Evolutionary conservation across 2,888 invertebrate genomes (phyloP).

Genomic region (Timema podura): DNA sequence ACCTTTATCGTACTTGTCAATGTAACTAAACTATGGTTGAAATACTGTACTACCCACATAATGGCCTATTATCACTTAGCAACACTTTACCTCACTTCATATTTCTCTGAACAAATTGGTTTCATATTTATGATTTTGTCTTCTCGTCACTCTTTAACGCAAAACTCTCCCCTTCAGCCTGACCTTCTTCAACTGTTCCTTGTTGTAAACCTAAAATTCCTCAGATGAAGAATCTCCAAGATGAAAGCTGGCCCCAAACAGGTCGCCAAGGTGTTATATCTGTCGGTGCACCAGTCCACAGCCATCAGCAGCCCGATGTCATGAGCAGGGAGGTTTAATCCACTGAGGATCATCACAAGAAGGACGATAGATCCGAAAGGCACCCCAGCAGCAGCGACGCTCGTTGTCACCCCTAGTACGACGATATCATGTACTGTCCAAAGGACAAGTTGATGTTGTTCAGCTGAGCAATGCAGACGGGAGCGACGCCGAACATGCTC

Average conservation of each 20-base stretch:
- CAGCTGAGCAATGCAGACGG: conserved; percentile 4
- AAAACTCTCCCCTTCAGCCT: too few relatives aligned
- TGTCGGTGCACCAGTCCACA: background rate
- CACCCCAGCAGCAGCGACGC: background rate
- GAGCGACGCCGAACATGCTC: background rate
- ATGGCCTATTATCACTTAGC: too few relatives aligned
- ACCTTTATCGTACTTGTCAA: too few relatives aligned
- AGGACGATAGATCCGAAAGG: background rate
- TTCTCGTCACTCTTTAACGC: too few relatives aligned
- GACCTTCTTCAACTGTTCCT: too few relatives aligned
- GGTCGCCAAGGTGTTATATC: background rate
- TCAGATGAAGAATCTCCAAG: too few relatives aligned
- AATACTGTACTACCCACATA: too few relatives aligned
- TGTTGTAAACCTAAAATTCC: too few relatives aligned
- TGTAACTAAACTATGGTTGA: too few relatives aligned
- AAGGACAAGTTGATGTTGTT: background rate
- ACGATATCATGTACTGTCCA: background rate
- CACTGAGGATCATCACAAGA: conserved; percentile 1
- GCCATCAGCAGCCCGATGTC: background rate
- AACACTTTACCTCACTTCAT: too few relatives aligned
- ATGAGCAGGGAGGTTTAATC: background rate
- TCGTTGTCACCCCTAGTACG: background rate
- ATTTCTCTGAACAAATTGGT: too few relatives aligned
- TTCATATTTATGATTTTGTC: too few relatives aligned
- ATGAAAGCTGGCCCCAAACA: background rate